A percentile compares a stretch with the other conserved stretches of the same genome.
These are phyloP conservation scores for Acanthornis magna DNA, from an alignment of 2,797 vertebrate species.

Conservation along the genomic window DNA sequence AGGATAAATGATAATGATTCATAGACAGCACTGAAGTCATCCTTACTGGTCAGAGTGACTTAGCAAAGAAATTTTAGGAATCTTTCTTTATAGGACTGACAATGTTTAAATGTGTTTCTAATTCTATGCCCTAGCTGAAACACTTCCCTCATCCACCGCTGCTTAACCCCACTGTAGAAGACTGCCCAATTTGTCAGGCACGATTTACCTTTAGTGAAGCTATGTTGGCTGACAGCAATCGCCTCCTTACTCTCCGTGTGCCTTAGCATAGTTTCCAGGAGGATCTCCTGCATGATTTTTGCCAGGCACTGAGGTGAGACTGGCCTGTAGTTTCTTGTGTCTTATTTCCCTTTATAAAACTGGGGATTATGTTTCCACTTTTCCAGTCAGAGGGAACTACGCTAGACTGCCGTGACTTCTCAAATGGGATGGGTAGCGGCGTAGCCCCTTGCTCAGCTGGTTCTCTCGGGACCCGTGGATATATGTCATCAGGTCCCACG, in stretches of 20 bases:
- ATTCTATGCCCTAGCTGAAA: not conserved
- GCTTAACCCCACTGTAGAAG: not conserved
- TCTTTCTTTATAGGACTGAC: not conserved
- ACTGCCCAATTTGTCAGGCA: accelerated
- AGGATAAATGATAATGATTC: not conserved
- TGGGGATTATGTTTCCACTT: not conserved
- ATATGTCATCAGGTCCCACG: not conserved
- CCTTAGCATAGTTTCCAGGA: not conserved
- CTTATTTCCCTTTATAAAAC: not conserved
- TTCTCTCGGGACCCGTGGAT: not conserved
- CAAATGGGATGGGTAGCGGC: not conserved
- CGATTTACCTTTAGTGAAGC: not conserved
- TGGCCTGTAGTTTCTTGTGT: not conserved
- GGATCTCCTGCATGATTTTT: not conserved
- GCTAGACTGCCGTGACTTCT: not conserved
- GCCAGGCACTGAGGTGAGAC: not conserved
- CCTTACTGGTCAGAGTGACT: not conserved
- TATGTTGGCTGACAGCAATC: not conserved
- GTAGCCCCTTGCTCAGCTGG: not conserved
- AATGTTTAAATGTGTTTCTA: not conserved
- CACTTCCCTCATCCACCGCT: accelerated
- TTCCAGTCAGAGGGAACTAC: not conserved
- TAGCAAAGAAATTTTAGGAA: not conserved
- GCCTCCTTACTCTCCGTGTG: not conserved
- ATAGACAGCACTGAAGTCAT: not conserved